Base-by-base conservation (phyloP, 1,140 invertebrate species). In the Philopotamus ludificatus region DNA sequence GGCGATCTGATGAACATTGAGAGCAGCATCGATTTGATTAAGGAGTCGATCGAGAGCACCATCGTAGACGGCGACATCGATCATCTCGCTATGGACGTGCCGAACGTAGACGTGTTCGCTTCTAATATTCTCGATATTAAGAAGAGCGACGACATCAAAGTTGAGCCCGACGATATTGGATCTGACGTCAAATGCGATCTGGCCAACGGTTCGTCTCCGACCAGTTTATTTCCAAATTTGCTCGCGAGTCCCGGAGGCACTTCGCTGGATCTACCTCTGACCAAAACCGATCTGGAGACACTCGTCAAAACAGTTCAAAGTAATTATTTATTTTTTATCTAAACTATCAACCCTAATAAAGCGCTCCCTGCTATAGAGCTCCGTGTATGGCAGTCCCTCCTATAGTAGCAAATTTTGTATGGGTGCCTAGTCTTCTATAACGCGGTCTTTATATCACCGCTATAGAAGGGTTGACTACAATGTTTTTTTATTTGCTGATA, bases 261-360 rank as follows among this genome's bases (percentile, higher is more conserved):
- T 0, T 73, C 76, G 1, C 28, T 80, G n/a, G 77, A 80, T 2
- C 57, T 80, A 45, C 77, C 78, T 1, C 75, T 79, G 28, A 76
- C 71, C 23, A 76, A 72, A 0, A 72, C 74, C 0, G 78, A 79
- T 22, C 54, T 81, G 59, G 77, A 80, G 26, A 69, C 73, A 21
- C 65, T 79, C 3, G 74, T 77, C 1, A 76, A 74, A 61, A 71
- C 74, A 54, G 76, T 79, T 1, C 74, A 79, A 75, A 75, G 79
- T 79, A 23, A 50, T 26, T n/a, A n/a, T n/a, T n/a, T n/a, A n/a
- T n/a, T n/a, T 8, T n/a, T n/a, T n/a, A n/a, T n/a, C n/a, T n/a
- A n/a, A n/a, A n/a, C n/a, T n/a, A n/a, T n/a, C n/a, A n/a, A n/a
- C n/a, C n/a, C n/a, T n/a, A n/a, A n/a, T n/a, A n/a, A n/a, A n/a